A percentile compares a stretch with the other conserved stretches of the same genome.
phyloP scores from a whole-genome alignment of 1,140 invertebrate genomes.

The Globodera rostochiensis region DNA sequence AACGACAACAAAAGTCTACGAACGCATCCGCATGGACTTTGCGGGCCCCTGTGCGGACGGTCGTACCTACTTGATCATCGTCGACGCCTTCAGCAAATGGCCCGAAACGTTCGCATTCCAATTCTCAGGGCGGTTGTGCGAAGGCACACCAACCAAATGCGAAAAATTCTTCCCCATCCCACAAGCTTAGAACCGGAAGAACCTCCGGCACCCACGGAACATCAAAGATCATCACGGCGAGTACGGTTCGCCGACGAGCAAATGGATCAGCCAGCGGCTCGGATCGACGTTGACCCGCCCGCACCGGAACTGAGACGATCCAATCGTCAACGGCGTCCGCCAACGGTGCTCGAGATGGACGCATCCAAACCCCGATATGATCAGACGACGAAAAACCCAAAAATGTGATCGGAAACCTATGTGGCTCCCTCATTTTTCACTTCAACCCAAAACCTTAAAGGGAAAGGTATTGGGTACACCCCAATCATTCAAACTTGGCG shows the following conservation, averaged over 20 bases:
- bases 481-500: no score
- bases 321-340: not conserved
- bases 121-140: not conserved
- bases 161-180: not conserved
- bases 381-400: not conserved
- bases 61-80: constrained; percentile 64
- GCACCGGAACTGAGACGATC: not conserved
- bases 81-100: constrained; percentile 68
- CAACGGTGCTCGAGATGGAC: not conserved
- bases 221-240: not conserved
- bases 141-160: not conserved
- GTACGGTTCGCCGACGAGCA: not conserved
- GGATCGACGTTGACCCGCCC: not conserved
- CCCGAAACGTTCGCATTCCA: constrained; percentile 59
- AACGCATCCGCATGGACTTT: constrained; percentile 66
- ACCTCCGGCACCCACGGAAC: not conserved
- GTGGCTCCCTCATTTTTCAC: not conserved
- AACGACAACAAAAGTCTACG: constrained; percentile 39
- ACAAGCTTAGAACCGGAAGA: not conserved
- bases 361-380: not conserved
- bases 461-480: not conserved
- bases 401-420: not conserved
- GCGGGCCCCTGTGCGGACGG: constrained; percentile 64
- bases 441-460: not conserved
- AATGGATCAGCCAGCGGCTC: no score